These are phyloP conservation scores for Chascanopsetta lugubris DNA, from an alignment of 2,113 vertebrate genomes.

Conservation along the genomic window DNA sequence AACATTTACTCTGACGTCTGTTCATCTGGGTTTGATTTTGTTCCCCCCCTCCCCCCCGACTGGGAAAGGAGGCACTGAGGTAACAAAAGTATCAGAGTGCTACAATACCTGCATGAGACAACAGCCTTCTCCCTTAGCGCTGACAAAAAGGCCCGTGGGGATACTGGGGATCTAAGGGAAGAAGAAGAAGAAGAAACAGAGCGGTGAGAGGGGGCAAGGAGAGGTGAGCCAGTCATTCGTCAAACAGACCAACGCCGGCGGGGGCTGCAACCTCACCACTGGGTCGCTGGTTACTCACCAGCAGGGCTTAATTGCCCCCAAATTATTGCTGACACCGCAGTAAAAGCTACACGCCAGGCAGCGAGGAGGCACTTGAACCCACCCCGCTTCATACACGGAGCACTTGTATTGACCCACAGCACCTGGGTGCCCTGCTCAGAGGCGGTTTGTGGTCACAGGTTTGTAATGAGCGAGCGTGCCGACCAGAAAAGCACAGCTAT, in stretches of 20 bases:
- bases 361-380: conserved; percentile 55
- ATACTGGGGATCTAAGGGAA: conserved; percentile 89
- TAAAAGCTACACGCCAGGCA: conserved; percentile 50
- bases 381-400: conserved; percentile 23
- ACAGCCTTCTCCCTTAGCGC: conserved; percentile 94
- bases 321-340: conserved; percentile 74
- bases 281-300: conserved; percentile 71
- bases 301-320: conserved; percentile 65
- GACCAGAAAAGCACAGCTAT: conserved; percentile 46
- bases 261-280: conserved; percentile 56
- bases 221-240: conserved; percentile 63
- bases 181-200: conserved; percentile 47
- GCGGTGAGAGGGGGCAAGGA: conserved; percentile 53
- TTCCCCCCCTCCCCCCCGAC: too few relatives aligned
- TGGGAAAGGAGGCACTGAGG: too few relatives aligned
- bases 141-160: conserved; percentile 93
- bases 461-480: conserved; percentile 37
- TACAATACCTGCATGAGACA: conserved; percentile 92
- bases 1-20: too few relatives aligned
- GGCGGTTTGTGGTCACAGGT: conserved; percentile 29
- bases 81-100: conserved; percentile 9
- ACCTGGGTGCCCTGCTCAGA: conserved; percentile 11
- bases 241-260: conserved; percentile 67
- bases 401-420: conserved; percentile 31
- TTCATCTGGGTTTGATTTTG: too few relatives aligned